Evolutionary conservation across 2,888 invertebrate genomes (phyloP), one percentile per base, ranked within the genome.

Genomic region (Fragum fragum): DNA sequence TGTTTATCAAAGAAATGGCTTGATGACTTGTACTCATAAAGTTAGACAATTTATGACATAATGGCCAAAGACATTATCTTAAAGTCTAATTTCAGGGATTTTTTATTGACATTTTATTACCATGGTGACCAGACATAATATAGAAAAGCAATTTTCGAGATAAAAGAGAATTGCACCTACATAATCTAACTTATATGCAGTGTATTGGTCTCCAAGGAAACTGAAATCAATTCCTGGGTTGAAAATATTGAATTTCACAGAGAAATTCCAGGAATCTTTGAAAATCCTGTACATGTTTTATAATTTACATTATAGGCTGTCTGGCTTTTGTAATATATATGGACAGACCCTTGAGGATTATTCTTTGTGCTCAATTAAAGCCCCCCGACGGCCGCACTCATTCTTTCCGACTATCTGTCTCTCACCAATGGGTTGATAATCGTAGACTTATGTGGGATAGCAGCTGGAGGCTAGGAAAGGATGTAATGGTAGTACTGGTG

Each of bases 71-170:
- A 47, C 47, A 47, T 47, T 47, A 47, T 47, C 47, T 47, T 9
- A 47, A 47, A 47, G 47, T 47, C 47, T 47, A 47, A 47, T 47
- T 47, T 47, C 47, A 47, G 47, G 47, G 26, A 52, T 52, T 47
- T 47, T 61, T 32, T 61, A 61, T 29, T 61, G 32, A 32, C 6
- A 26, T 61, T 61, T 61, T 61, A 61, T 61, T 61, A 32, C 61
- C 32, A 32, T 61, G 61, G 61, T 32, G 61, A 61, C 32, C 26
- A 32, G 61, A 61, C 61, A n/a, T n/a, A 32, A 32, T 32, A 61
- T 23, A 61, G 32, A 11, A 61, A 28, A 32, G 61, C 28, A 61
- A 32, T 61, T 61, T 61, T 18, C 18, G 32, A n/a, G 32, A 61
- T 32, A 61, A 28, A 61, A 32, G 32, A 14, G 32, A 32, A 28